These are phyloP conservation scores for Cosmia pyralina DNA, from an alignment of 2,888 invertebrate species.

Conservation along the genomic window DNA sequence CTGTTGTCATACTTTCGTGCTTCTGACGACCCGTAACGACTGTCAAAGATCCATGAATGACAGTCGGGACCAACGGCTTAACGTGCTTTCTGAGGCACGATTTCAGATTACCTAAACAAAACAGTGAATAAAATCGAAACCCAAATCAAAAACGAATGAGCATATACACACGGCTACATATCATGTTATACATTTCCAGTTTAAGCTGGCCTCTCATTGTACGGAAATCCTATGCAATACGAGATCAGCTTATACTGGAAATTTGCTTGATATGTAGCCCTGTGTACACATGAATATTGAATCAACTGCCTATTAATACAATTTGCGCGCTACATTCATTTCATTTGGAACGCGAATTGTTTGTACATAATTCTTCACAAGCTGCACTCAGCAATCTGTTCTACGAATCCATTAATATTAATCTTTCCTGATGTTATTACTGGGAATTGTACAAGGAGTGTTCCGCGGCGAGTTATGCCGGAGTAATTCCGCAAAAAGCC, in stretches of 20 bases:
- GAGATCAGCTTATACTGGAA: too few species aligned
- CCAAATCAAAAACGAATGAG: neutral
- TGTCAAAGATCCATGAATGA: too few species aligned
- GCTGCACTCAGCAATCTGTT: constrained; percentile 44
- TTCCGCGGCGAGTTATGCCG: constrained; percentile 47
- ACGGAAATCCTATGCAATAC: too few species aligned
- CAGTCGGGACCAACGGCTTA: too few species aligned
- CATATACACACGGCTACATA: too few species aligned
- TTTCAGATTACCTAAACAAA: constrained; percentile 10
- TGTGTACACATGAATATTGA: constrained; percentile 34
- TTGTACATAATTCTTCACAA: constrained; percentile 30
- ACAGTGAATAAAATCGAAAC: constrained; percentile 19
- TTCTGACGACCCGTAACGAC: too few species aligned
- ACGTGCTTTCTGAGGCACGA: too few species aligned
- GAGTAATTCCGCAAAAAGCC: constrained; percentile 75
- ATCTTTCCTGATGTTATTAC: constrained; percentile 53
- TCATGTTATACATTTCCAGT: too few species aligned
- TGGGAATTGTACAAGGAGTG: constrained; percentile 41
- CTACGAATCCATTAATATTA: constrained; percentile 56
- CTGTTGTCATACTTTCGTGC: too few species aligned
- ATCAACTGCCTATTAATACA: constrained; percentile 30
- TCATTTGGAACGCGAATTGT: constrained; percentile 18
- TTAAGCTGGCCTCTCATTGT: too few species aligned
- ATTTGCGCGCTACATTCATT: constrained; percentile 26
- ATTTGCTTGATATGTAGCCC: too few species aligned